Conservation (phyloP, 2,888 invertebrate genomes). For the Aelia acuminata region DNA sequence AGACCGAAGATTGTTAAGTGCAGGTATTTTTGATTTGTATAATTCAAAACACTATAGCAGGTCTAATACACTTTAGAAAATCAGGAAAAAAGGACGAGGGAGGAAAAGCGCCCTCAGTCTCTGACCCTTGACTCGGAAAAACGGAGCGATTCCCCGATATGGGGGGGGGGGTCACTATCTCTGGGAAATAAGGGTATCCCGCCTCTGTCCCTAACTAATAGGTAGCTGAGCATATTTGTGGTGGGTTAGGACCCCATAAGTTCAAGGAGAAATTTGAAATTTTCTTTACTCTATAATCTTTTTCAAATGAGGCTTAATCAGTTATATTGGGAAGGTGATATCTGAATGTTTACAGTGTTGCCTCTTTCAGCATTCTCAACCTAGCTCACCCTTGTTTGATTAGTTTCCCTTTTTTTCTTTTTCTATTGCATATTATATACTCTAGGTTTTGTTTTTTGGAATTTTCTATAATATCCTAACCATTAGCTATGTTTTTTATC, state of each 20-base stretch:
- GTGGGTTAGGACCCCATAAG: not conserved
- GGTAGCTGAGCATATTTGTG: not conserved
- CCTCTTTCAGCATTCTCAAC: no score
- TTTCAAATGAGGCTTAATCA: no score
- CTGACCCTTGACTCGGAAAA: slow-evolving; percentile 47
- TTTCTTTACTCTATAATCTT: no score
- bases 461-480: no score
- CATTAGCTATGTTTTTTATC: no score
- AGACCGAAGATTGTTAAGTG: slow-evolving; percentile 74
- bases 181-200: slow-evolving; percentile 7
- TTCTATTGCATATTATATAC: no score
- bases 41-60: not conserved
- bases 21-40: slow-evolving; percentile 65
- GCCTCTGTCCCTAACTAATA: not conserved
- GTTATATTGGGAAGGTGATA: no score
- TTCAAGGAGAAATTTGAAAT: not conserved
- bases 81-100: slow-evolving; percentile 10
- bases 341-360: no score
- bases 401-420: no score
- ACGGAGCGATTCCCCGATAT: no score
- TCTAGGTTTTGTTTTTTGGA: no score
- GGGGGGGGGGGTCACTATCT: not conserved
- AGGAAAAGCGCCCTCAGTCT: slow-evolving; percentile 41
- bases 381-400: no score
- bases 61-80: not conserved